Evolutionary conservation across 2,797 vertebrate genomes (phyloP), one percentile per base, ranked within the genome.

Genomic region (Neomorphus geoffroyi): DNA sequence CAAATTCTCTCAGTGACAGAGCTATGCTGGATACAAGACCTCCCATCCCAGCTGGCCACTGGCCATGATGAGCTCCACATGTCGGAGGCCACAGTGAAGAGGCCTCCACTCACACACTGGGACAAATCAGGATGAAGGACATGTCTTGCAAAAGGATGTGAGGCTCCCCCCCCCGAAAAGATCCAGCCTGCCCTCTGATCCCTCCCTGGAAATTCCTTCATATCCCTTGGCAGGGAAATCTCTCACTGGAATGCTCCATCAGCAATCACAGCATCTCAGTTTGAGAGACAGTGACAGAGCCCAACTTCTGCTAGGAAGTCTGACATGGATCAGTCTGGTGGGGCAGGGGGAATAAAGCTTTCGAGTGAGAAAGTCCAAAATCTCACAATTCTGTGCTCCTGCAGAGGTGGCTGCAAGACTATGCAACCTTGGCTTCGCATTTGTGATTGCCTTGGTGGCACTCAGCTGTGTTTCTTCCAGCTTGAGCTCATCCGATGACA

Each of bases 91-190:
- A 58, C 30, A 80, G 77, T 0, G 51, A 70, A 86, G 27, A 24
- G n/a, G n/a, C n/a, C 56, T 88, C 39, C 0, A 1, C 43, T 46
- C 1, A 1, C 24, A 35, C 0, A 3, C 8, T 0, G 0, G 60
- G 75, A 60, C 88, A 88, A 83, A 88, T 41, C 21, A 62, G 45
- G 56, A 45, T 0, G 8, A 64, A 65, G 65, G 64, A 92, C 88
- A 64, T 22, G 28, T 33, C 58, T 79, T 16, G 37, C 14, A 53
- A 66, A 72, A 46, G 65, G 56, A 74, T 16, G 30, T 41, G 37
- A 81, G 45, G 57, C 67, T 43, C n/a, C n/a, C 23, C 10, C 39
- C 35, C 24, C 33, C 45, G 89, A 78, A 67, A 83, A 70, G 86
- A 70, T 9, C 0, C n/a, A 75, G 54, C 54, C 35, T 65, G 32